Conservation (phyloP, 2,888 invertebrate species). For the Aradus depressus region DNA sequence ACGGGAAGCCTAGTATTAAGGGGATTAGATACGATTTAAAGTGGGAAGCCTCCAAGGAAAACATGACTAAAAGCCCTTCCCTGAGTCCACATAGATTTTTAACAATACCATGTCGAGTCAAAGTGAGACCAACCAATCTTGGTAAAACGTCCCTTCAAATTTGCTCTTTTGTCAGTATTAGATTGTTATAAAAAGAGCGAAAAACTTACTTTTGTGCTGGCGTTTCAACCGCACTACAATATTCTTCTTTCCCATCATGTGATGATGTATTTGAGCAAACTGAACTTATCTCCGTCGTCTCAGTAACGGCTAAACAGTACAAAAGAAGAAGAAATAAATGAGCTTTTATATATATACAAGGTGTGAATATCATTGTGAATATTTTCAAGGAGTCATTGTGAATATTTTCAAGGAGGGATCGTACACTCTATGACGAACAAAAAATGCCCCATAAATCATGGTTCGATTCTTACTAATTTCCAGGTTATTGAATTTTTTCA, state of each 20-base stretch:
- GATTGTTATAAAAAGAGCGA: constrained; percentile 26
- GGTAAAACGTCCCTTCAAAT: too few species aligned
- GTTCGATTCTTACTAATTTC: background rate
- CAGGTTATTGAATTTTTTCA: background rate
- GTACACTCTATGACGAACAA: too few species aligned
- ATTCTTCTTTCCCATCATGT: constrained; percentile 42
- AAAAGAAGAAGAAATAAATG: background rate
- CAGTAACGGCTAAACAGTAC: constrained; percentile 37
- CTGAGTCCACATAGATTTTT: too few species aligned
- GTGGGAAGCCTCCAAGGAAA: too few species aligned
- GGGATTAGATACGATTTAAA: too few species aligned
- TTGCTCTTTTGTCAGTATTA: background rate
- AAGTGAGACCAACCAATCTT: too few species aligned
- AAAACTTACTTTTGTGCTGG: constrained; percentile 32
- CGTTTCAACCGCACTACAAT: constrained; percentile 37
- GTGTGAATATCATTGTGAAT: too few species aligned
- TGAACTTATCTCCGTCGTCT: constrained; percentile 44
- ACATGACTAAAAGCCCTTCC: too few species aligned
- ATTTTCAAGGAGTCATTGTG: too few species aligned
- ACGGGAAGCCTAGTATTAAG: too few species aligned
- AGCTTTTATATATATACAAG: background rate
- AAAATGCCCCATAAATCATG: too few species aligned
- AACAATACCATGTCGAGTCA: background rate
- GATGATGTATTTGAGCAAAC: constrained; percentile 42
- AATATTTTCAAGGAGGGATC: too few species aligned